Conservation (phyloP, 2,113 vertebrate genomes). For the Sander lucioperca region DNA sequence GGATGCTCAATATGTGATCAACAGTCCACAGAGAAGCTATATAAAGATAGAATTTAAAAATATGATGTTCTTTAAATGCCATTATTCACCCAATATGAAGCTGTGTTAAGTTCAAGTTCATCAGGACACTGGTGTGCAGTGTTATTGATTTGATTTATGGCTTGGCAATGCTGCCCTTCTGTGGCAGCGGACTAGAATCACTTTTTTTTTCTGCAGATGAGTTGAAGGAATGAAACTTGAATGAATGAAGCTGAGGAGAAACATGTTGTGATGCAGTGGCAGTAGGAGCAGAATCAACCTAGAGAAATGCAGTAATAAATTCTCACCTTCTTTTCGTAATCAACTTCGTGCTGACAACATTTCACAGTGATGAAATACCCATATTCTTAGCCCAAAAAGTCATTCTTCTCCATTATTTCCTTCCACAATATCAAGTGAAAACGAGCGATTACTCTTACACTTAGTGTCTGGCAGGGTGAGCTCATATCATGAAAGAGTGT, state of each 20-base stretch:
- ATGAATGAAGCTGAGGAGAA: conserved; percentile 1
- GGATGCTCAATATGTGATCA: conserved; percentile 42
- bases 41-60: conserved; percentile 25
- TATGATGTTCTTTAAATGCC: conserved; percentile 22
- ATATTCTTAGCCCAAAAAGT: conserved; percentile 47
- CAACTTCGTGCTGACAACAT: conserved; percentile 39
- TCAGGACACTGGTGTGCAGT: conserved; percentile 42
- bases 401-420: conserved; percentile 61
- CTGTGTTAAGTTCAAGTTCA: conserved; percentile 50
- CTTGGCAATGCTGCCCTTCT: conserved; percentile 84
- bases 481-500: conserved; percentile 43
- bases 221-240: conserved; percentile 16
- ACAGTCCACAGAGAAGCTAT: conserved; percentile 32
- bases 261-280: conserved; percentile 12
- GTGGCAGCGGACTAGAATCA: conserved; percentile 78
- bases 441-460: conserved; percentile 47
- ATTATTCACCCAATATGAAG: conserved; percentile 12
- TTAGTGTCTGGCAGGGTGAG: conserved; percentile 39
- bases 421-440: conserved; percentile 35
- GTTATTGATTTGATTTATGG: conserved; percentile 80
- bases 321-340: conserved; percentile 32
- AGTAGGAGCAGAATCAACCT: conserved; percentile 20
- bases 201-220: conserved; percentile 62
- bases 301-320: conserved; percentile 29
- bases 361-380: conserved; percentile 44